phyloP scores from a whole-genome alignment of 2,888 invertebrate species.

The Parelbella ahira region DNA sequence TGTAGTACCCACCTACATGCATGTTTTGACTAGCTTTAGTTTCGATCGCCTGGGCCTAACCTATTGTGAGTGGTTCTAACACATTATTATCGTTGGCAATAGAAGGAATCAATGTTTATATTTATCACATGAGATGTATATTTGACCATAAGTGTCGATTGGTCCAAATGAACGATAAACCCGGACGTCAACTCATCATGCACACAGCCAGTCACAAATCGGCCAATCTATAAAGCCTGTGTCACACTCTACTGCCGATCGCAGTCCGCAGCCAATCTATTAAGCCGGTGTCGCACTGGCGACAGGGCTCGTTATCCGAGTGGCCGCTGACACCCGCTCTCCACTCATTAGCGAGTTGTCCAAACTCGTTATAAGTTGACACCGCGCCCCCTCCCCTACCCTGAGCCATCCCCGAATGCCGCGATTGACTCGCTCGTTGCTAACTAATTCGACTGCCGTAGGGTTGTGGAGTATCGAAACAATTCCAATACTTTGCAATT shows the following conservation, averaged over 20 bases:
- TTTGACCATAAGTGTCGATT: too few relatives aligned
- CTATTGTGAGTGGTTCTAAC: too few relatives aligned
- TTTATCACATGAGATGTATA: too few relatives aligned
- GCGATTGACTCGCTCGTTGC: conserved; percentile 48
- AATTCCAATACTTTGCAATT: too few relatives aligned
- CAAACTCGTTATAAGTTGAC: conserved; percentile 71
- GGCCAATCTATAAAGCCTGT: conserved; percentile 15
- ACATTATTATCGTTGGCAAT: too few relatives aligned
- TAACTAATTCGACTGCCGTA: conserved; percentile 29
- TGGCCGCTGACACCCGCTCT: conserved; percentile 35
- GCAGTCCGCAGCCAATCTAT: conserved; percentile 20
- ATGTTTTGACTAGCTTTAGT: too few relatives aligned
- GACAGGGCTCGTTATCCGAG: conserved; percentile 24
- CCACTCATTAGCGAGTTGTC: conserved; percentile 73
- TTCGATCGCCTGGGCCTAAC: too few relatives aligned
- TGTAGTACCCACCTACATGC: too few relatives aligned
- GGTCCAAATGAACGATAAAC: too few relatives aligned
- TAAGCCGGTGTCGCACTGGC: conserved; percentile 23
- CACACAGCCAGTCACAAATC: conserved; percentile 15
- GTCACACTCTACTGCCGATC: conserved; percentile 18
- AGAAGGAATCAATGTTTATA: too few relatives aligned
- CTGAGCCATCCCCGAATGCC: conserved; percentile 27
- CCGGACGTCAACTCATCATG: too few relatives aligned
- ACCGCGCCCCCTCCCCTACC: conserved; percentile 30
- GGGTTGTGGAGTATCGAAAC: conserved; percentile 26